Percentiles rank a stretch among this genome's conserved stretches.
Evolutionary conservation across 2,797 vertebrate species (phyloP).

Genomic region (Pangasius larnaudii): DNA sequence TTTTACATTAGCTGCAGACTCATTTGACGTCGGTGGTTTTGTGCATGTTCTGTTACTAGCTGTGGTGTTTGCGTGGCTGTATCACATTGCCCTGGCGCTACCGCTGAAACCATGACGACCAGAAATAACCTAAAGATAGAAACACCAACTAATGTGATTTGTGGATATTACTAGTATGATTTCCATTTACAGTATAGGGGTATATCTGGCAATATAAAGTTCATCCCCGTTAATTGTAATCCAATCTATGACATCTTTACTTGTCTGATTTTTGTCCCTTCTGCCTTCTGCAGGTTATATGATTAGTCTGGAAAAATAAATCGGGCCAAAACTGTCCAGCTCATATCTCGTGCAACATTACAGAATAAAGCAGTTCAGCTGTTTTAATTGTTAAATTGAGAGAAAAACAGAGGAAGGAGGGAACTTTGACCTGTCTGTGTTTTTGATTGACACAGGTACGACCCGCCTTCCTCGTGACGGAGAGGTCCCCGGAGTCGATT

Average conservation of each 20-base stretch:
- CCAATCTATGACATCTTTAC: not conserved
- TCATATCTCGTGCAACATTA: too few relatives aligned
- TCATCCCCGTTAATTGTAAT: not conserved
- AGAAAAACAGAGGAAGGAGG: not conserved
- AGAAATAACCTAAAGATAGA: not conserved
- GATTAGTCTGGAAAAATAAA: too few relatives aligned
- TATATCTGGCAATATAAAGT: too few relatives aligned
- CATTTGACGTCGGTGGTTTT: not conserved
- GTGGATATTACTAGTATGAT: too few relatives aligned
- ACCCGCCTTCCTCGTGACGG: constrained; percentile 92
- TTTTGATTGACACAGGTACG: constrained; percentile 82
- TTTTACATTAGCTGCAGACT: too few relatives aligned
- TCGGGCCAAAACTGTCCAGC: too few relatives aligned
- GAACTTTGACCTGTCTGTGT: constrained; percentile 22
- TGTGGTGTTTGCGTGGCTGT: not conserved
- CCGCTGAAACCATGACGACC: not conserved
- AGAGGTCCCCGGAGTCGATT: constrained; percentile 96
- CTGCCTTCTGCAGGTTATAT: not conserved
- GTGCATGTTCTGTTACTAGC: not conserved
- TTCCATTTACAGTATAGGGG: too few relatives aligned
- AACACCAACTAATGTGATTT: too few relatives aligned
- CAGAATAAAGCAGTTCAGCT: too few relatives aligned
- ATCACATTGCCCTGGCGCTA: not conserved
- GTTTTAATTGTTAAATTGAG: too few relatives aligned
- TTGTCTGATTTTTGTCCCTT: not conserved